Conservation (phyloP, 2,113 vertebrate species). For the Labeo catla region DNA sequence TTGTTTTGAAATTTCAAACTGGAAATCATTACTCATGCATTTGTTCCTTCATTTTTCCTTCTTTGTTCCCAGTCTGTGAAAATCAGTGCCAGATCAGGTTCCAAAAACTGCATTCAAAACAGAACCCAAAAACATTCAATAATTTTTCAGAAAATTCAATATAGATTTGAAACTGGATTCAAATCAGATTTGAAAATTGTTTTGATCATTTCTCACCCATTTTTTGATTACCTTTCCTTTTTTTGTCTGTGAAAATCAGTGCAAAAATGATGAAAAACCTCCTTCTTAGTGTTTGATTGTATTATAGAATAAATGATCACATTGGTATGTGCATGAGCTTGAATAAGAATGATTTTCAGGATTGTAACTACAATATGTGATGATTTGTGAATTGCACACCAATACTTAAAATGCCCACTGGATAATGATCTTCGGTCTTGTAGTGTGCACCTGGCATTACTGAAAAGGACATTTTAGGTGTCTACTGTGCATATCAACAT, state of each 20-base stretch:
- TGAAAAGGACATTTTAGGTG: slow-evolving; percentile 16
- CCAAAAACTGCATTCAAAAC: neutral
- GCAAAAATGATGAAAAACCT: neutral
- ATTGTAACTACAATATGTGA: neutral
- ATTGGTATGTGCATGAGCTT: neutral
- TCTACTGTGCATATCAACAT: neutral
- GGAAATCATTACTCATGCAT: too few relatives aligned
- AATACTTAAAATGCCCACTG: neutral
- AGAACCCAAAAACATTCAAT: neutral
- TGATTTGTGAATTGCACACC: neutral
- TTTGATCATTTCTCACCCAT: neutral
- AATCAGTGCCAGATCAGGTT: neutral
- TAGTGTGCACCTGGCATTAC: neutral
- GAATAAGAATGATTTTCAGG: neutral
- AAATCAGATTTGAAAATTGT: too few relatives aligned
- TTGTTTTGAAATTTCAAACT: too few relatives aligned
- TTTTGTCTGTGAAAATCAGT: neutral
- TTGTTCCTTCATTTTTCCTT: too few relatives aligned
- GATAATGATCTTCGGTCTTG: neutral
- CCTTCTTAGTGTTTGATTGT: neutral
- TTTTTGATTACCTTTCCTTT: neutral
- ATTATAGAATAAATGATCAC: neutral
- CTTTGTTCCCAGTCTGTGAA: too few relatives aligned
- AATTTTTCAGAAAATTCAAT: too few relatives aligned
- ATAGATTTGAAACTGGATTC: neutral